phyloP scores from a whole-genome alignment of 1,140 invertebrate genomes.

The Maniola jurtina region DNA sequence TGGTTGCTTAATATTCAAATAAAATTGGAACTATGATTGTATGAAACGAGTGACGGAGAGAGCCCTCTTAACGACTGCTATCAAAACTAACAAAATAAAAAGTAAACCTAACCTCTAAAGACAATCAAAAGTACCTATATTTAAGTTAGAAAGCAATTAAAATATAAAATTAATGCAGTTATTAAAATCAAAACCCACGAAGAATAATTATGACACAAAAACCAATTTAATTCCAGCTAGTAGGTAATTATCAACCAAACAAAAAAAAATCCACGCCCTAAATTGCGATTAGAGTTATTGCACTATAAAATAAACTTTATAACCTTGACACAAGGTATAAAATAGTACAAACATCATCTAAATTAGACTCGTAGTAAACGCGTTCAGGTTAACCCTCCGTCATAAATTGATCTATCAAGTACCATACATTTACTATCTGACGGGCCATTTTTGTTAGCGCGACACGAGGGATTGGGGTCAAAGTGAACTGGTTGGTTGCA shows the following conservation, averaged over 20 bases:
- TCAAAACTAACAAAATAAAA: too few relatives aligned
- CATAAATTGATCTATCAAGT: conserved; percentile 24
- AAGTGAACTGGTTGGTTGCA: conserved; percentile 34
- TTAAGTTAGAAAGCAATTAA: background rate
- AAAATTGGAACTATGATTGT: too few relatives aligned
- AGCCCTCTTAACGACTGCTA: too few relatives aligned
- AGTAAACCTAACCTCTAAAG: too few relatives aligned
- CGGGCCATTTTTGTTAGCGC: conserved; percentile 15
- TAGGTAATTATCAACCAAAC: conserved; percentile 3
- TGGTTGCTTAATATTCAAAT: too few relatives aligned
- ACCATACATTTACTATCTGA: conserved; percentile 19
- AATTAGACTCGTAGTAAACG: conserved; percentile 30
- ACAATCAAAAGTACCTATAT: background rate
- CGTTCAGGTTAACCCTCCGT: conserved; percentile 22
- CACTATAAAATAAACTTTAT: conserved; percentile 25
- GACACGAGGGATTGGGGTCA: conserved; percentile 27
- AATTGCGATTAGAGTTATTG: conserved; percentile 9
- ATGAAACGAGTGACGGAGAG: too few relatives aligned
- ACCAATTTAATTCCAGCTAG: conserved; percentile 7
- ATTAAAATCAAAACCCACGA: background rate
- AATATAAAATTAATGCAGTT: background rate
- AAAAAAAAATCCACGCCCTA: conserved; percentile 13
- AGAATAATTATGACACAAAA: conserved; percentile 7
- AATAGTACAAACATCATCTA: conserved; percentile 28
- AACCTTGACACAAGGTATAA: conserved; percentile 16